Evolutionary conservation across 1,140 invertebrate species (phyloP), one percentile per base, ranked within the genome.

Genomic region (Camponotus vicinus): DNA sequence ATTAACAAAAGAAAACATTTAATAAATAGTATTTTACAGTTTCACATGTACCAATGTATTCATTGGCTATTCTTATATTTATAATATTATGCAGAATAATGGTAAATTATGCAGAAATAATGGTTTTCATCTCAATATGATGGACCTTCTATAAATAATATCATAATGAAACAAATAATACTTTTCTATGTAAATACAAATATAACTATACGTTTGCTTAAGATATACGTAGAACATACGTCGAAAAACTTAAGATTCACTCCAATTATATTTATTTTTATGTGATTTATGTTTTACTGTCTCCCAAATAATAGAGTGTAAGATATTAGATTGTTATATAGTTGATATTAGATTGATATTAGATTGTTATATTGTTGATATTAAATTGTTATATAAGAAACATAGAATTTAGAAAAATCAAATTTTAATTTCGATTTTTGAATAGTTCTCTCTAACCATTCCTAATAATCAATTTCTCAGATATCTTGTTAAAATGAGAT

Each of bases 331-430:
- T 69, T 37, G 18, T 75, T 37, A 11, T 21, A 21, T 21, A 21
- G 21, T 21, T 21, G 52, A 52, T 34, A 21, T 61, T 61, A 49
- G 40, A n/a, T 69, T 37, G 52, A 52, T 34, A 21, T 61, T 61
- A 49, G 40, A n/a, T 69, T 37, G 32, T 75, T 37, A 11, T 21
- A 21, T 21, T 21, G 21, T 21, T 21, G 52, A 52, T 34, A 21
- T 61, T 61, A 49, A n/a, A n/a, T 69, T 37, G 32, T 75, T 37
- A 11, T 49, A 63, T 49, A 61, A 13, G 45, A 52, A 34, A 71
- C 45, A 3, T 55, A 5, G 3, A 34, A 15, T 52, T 55, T 18
- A 8, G 13, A 40, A 21, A 67, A 67, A 27, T 67, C 42, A 21
- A 40, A 67, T 67, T 45, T 67, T 67, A 18, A 6, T n/a, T 34